Conservation (phyloP, 2,888 invertebrate genomes). For the Thecocarcelia acutangulata region DNA sequence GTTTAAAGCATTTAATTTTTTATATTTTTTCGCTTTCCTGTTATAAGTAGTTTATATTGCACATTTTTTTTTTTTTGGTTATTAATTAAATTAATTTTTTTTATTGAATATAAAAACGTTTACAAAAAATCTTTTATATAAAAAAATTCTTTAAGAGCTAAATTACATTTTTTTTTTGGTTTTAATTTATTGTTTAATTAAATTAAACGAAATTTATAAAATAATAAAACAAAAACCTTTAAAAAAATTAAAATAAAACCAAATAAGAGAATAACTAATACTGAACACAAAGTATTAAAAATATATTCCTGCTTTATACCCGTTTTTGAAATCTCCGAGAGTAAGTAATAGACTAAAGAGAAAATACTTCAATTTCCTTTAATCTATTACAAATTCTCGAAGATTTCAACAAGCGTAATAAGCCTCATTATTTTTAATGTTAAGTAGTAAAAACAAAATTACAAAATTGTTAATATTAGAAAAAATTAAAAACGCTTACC, state of each 20-base stretch:
- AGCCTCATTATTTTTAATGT: conserved; percentile 26
- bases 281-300: conserved; percentile 63
- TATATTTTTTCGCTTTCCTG: conserved; percentile 48
- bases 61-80: conserved; percentile 72
- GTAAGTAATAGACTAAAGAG: too few relatives aligned
- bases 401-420: too few relatives aligned
- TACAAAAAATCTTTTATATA: conserved; percentile 63
- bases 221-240: conserved; percentile 4
- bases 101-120: conserved; percentile 67
- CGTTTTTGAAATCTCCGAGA: too few relatives aligned
- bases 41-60: conserved; percentile 74
- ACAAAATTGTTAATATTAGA: conserved; percentile 22
- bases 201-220: conserved; percentile 22
- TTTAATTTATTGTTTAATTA: conserved; percentile 54
- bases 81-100: conserved; percentile 63
- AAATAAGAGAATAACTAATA: conserved; percentile 53
- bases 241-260: conserved; percentile 4
- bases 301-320: too few relatives aligned
- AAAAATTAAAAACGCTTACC: conserved; percentile 39
- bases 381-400: too few relatives aligned
- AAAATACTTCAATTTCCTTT: too few relatives aligned
- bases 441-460: conserved; percentile 23
- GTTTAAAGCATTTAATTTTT: conserved; percentile 55
- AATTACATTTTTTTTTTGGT: conserved; percentile 65
- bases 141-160: conserved; percentile 64